Evolutionary conservation across 2,797 vertebrate genomes (phyloP).

Genomic region (Clarias laeviceps): DNA sequence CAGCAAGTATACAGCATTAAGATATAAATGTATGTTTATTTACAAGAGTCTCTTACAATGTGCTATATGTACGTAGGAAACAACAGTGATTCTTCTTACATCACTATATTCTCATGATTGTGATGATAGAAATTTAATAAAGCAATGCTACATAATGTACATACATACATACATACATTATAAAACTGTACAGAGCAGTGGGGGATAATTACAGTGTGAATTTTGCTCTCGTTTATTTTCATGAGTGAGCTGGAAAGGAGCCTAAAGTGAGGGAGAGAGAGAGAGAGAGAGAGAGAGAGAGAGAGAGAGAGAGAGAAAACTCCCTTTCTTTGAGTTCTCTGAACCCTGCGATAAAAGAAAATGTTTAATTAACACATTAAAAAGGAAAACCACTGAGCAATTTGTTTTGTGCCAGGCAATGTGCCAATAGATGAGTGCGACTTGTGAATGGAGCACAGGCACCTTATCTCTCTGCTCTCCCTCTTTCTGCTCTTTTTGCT

Average conservation of each 20-base stretch:
- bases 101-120: background rate
- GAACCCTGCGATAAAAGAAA: constrained; percentile 65
- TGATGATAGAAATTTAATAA: constrained; percentile 55
- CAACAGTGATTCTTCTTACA: constrained; percentile 50
- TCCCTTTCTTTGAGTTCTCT: background rate
- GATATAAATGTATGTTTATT: constrained; percentile 71
- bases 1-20: background rate
- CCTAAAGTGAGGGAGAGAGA: background rate
- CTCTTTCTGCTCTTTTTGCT: constrained; percentile 37
- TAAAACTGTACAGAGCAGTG: constrained; percentile 73
- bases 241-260: background rate
- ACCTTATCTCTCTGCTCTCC: constrained; percentile 48
- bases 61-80: constrained; percentile 62
- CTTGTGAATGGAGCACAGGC: constrained; percentile 35
- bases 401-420: constrained; percentile 61
- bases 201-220: background rate
- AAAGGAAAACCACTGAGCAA: constrained; percentile 58
- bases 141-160: constrained; percentile 72
- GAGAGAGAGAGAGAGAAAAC: constrained; percentile 43
- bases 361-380: constrained; percentile 58
- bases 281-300: constrained; percentile 45
- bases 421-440: constrained; percentile 58
- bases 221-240: background rate
- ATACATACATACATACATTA: constrained; percentile 57
- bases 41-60: constrained; percentile 68